These are phyloP conservation scores for Drosophila hawaiiensis DNA, from an alignment of 2,888 invertebrate genomes.

Conservation along the genomic window DNA sequence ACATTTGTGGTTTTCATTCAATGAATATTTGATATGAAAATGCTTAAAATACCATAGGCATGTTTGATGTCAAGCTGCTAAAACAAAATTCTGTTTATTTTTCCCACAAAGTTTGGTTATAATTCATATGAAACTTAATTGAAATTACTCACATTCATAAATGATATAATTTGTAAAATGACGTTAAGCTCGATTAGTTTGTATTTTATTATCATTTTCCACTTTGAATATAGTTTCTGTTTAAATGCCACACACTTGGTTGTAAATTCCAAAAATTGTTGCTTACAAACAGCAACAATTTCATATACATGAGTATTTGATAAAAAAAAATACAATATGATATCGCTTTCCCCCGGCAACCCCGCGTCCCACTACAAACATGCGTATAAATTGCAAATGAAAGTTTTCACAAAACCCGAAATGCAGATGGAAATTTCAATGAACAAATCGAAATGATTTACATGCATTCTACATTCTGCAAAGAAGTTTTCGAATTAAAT, in stretches of 20 bases:
- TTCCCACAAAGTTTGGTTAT: background rate
- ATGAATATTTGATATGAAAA: constrained; percentile 3
- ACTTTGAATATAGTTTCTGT: constrained; percentile 6
- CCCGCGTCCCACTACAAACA: background rate
- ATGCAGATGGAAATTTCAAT: constrained; percentile 17
- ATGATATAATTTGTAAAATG: background rate
- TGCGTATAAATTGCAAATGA: constrained; percentile 21
- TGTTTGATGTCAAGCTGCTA: background rate
- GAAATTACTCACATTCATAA: background rate
- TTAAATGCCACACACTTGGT: background rate
- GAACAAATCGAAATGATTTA: constrained; percentile 27
- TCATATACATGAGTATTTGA: constrained; percentile 20
- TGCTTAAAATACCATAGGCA: background rate
- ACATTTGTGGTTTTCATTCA: background rate
- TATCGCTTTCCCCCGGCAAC: constrained; percentile 3
- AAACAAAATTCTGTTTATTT: background rate
- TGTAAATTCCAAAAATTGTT: constrained; percentile 7
- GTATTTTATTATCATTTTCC: constrained; percentile 3
- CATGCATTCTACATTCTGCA: constrained; percentile 8
- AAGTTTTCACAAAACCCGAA: constrained; percentile 24
- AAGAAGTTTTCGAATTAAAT: constrained; percentile 1
- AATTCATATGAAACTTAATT: background rate
- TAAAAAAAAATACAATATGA: constrained; percentile 21
- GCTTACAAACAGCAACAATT: constrained; percentile 17
- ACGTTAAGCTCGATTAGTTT: background rate